A percentile compares a stretch with the other conserved stretches of the same genome.
Evolutionary conservation across 2,797 vertebrate species (phyloP).

Genomic region (Tympanoctomys barrerae): DNA sequence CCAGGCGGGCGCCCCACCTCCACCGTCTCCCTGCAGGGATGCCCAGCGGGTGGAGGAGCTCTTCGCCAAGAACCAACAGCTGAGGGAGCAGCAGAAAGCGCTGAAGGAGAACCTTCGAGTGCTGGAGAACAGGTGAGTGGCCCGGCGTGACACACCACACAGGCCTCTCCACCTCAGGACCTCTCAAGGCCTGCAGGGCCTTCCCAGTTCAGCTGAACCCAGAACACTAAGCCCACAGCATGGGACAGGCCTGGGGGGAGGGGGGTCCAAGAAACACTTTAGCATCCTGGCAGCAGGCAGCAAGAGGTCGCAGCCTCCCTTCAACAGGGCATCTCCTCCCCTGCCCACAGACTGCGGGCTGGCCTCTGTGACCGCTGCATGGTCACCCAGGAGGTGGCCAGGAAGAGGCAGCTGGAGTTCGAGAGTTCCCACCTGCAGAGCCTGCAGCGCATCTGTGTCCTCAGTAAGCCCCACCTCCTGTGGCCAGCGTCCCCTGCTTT

Average conservation of each 20-base stretch:
- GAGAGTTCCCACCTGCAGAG: constrained; percentile 94
- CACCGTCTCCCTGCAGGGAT: constrained; percentile 88
- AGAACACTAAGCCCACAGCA: background rate
- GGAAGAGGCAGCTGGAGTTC: constrained; percentile 94
- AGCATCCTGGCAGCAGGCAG: fast-evolving
- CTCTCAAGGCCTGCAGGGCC: background rate
- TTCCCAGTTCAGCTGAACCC: fast-evolving
- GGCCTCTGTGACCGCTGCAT: constrained; percentile 98
- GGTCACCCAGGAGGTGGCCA: constrained; percentile 97
- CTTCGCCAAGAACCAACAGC: constrained; percentile 96
- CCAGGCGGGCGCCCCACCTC: fast-evolving
- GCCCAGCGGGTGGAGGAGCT: constrained; percentile 96
- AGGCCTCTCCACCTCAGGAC: background rate
- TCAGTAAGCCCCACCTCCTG: constrained; percentile 88
- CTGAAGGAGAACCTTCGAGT: constrained; percentile 97
- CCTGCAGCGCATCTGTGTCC: constrained; percentile 94
- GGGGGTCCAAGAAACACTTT: fast-evolving
- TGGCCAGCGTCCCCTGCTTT: background rate
- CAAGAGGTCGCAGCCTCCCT: background rate
- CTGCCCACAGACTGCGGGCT: constrained; percentile 91
- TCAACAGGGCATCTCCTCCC: background rate
- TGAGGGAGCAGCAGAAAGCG: constrained; percentile 95
- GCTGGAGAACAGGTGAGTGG: constrained; percentile 95
- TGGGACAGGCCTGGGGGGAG: background rate
- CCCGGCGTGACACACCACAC: fast-evolving